phyloP scores from a whole-genome alignment of 2,888 invertebrate genomes.

The Cenopis cana region DNA sequence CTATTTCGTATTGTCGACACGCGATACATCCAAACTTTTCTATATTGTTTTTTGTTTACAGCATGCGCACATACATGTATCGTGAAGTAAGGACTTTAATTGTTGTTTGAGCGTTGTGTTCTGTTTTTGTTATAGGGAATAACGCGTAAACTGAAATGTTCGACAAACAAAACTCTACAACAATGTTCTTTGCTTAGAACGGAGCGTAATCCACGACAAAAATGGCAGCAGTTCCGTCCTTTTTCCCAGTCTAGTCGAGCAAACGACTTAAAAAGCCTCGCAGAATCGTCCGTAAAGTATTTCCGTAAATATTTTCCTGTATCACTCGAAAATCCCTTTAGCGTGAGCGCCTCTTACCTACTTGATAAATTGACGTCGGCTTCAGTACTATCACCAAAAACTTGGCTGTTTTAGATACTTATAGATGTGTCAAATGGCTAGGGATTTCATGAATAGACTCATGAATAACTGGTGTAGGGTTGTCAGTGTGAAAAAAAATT shows the following conservation, averaged over 20 bases:
- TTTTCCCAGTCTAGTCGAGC: background rate
- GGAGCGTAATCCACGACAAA: background rate
- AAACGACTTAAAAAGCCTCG: constrained; percentile 12
- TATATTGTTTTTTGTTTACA: too few relatives aligned
- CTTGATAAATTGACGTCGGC: constrained; percentile 24
- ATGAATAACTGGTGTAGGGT: constrained; percentile 14
- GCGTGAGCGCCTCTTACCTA: constrained; percentile 1
- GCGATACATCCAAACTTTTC: too few relatives aligned
- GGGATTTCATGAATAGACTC: constrained; percentile 17
- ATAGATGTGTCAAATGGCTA: background rate
- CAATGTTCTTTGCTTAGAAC: background rate
- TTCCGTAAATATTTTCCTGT: constrained; percentile 16
- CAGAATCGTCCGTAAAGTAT: constrained; percentile 12
- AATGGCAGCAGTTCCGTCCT: background rate
- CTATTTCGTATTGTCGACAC: too few relatives aligned
- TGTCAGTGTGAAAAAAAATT: background rate
- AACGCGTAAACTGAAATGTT: background rate
- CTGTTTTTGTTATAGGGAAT: too few relatives aligned
- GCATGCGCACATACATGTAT: background rate
- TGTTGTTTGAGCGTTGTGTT: background rate
- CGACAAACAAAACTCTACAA: background rate
- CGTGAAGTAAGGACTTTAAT: background rate
- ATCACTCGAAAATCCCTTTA: constrained; percentile 28
- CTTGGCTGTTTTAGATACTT: constrained; percentile 3
- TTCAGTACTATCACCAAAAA: constrained; percentile 14